Percentiles rank a stretch among this genome's conserved stretches.
These are phyloP conservation scores for Cryptoprocta ferox DNA, from an alignment of 2,797 vertebrate genomes.

Conservation along the genomic window DNA sequence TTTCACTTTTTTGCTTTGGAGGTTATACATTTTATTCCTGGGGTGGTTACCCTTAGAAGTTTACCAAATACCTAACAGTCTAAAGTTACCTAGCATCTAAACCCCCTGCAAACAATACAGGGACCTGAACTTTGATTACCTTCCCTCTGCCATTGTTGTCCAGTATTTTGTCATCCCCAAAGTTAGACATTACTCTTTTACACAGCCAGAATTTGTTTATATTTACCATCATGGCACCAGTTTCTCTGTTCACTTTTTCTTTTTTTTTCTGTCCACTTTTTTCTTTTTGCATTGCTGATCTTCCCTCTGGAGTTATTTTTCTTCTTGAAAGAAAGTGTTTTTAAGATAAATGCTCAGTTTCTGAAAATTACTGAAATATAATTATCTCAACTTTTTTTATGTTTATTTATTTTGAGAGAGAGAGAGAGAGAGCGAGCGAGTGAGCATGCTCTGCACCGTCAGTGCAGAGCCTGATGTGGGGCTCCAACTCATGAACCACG, in stretches of 20 bases:
- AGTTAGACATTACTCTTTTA: not conserved
- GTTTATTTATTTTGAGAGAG: too few species aligned
- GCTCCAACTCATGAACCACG: too few species aligned
- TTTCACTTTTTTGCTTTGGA: not conserved
- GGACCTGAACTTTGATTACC: not conserved
- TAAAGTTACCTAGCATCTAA: constrained; percentile 1
- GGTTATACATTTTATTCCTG: not conserved
- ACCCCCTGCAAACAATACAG: not conserved
- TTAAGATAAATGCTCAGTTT: not conserved
- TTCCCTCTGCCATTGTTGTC: not conserved
- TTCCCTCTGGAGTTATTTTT: constrained; percentile 23
- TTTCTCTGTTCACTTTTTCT: not conserved
- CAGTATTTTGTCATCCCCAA: not conserved
- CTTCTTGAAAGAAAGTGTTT: constrained; percentile 31
- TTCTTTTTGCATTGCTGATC: not conserved
- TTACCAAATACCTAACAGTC: not conserved
- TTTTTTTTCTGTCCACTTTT: too few species aligned
- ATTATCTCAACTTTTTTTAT: not conserved
- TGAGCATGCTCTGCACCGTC: too few species aligned
- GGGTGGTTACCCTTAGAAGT: not conserved
- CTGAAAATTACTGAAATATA: not conserved
- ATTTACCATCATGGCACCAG: not conserved
- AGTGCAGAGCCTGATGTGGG: too few species aligned
- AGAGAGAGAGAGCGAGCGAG: too few species aligned
- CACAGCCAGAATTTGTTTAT: not conserved